Conservation (phyloP, 1,140 invertebrate genomes). For the Chelonus insularis region DNA sequence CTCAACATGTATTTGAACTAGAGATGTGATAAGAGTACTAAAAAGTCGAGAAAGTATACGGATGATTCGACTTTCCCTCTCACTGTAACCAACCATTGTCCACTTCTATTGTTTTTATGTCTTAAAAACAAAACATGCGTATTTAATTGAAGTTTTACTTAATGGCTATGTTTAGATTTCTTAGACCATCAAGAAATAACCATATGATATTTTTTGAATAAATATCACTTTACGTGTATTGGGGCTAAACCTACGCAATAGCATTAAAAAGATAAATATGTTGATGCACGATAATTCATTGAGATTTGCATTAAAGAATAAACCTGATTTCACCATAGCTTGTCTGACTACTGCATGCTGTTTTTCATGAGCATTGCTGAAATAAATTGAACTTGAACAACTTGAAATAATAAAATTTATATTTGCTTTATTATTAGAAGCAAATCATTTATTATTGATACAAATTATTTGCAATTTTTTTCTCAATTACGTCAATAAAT, state of each 20-base stretch:
- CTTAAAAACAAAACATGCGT: neutral
- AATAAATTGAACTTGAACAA: too few species aligned
- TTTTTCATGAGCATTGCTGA: too few species aligned
- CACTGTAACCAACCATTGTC: slow-evolving; percentile 26
- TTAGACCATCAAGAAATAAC: slow-evolving; percentile 5
- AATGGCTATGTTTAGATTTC: neutral
- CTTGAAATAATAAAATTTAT: too few species aligned
- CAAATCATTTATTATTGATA: too few species aligned
- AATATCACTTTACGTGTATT: slow-evolving; percentile 26
- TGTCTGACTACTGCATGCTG: too few species aligned
- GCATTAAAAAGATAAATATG: too few species aligned
- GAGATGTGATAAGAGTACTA: slow-evolving; percentile 39
- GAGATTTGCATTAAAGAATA: too few species aligned
- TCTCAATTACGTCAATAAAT: too few species aligned
- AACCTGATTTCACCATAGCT: too few species aligned
- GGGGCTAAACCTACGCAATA: slow-evolving; percentile 35
- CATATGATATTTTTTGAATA: neutral
- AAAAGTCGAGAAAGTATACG: slow-evolving; percentile 39
- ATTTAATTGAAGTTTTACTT: slow-evolving; percentile 6
- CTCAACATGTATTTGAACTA: slow-evolving; percentile 15
- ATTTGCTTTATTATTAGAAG: too few species aligned
- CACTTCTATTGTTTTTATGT: neutral
- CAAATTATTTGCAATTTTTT: too few species aligned
- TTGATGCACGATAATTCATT: too few species aligned
- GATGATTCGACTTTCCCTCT: slow-evolving; percentile 44